A percentile compares a stretch with the other conserved stretches of the same genome.
phyloP scores from a whole-genome alignment of 2,113 vertebrate species.

The Scalopus aquaticus region DNA sequence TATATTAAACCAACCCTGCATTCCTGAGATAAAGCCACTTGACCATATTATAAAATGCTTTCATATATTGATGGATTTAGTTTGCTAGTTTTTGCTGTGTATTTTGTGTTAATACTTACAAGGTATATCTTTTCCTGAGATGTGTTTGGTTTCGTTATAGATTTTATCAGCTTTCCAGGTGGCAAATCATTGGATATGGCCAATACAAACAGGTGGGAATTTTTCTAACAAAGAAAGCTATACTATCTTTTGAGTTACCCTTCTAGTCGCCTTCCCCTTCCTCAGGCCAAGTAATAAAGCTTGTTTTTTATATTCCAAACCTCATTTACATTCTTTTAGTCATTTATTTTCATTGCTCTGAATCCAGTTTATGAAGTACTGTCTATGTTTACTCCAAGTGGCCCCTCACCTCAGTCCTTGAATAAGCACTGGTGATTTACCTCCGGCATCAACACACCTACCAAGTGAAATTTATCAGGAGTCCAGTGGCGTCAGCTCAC shows the following conservation, averaged over 20 bases:
- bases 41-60: background rate
- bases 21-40: background rate
- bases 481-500: background rate
- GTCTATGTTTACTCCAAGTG: background rate
- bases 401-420: background rate
- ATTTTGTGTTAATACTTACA: background rate
- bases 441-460: background rate
- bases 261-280: background rate
- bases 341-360: background rate
- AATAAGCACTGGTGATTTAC: background rate
- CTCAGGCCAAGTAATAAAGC: constrained; percentile 1
- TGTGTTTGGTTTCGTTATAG: background rate
- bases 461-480: background rate
- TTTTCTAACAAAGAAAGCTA: background rate
- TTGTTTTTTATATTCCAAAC: background rate
- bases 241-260: background rate
- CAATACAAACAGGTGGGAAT: background rate
- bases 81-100: background rate
- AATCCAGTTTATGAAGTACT: background rate
- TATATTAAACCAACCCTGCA: background rate
- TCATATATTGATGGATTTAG: background rate
- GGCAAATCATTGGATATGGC: background rate
- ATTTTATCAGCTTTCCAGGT: background rate
- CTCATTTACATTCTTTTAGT: constrained; percentile 6
- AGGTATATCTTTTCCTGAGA: background rate